Conservation (phyloP, 2,797 vertebrate genomes). For the Fratercula arctica region DNA sequence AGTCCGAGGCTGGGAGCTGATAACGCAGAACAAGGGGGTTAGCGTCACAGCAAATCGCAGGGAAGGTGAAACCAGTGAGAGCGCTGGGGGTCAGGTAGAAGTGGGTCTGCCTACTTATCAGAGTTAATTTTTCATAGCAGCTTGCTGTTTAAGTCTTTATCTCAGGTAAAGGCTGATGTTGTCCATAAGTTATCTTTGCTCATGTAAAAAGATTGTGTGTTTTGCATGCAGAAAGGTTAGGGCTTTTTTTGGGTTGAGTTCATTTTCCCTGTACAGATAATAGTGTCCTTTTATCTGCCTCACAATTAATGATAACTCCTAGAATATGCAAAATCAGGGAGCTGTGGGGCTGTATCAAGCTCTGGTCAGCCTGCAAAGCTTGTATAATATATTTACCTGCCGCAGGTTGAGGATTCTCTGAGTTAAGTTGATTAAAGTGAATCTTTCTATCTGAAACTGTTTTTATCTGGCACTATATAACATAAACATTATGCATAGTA, state of each 20-base stretch:
- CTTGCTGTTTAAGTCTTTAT: background rate
- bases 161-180: background rate
- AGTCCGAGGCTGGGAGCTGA: slow-evolving; percentile 15
- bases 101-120: background rate
- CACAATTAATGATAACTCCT: background rate
- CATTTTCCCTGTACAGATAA: fast-evolving
- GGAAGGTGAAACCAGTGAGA: background rate
- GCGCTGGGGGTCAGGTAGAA: background rate
- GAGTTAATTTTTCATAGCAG: slow-evolving; percentile 5
- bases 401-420: background rate
- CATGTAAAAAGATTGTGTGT: background rate
- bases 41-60: background rate
- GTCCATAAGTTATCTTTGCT: background rate
- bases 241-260: background rate
- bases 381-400: background rate
- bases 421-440: background rate
- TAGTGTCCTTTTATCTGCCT: background rate
- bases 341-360: background rate
- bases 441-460: background rate
- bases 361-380: background rate
- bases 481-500: background rate
- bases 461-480: background rate
- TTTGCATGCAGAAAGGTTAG: background rate
- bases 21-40: background rate
- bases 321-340: background rate